Conservation (phyloP, 2,797 vertebrate species). For the Xenopus petersii region DNA sequence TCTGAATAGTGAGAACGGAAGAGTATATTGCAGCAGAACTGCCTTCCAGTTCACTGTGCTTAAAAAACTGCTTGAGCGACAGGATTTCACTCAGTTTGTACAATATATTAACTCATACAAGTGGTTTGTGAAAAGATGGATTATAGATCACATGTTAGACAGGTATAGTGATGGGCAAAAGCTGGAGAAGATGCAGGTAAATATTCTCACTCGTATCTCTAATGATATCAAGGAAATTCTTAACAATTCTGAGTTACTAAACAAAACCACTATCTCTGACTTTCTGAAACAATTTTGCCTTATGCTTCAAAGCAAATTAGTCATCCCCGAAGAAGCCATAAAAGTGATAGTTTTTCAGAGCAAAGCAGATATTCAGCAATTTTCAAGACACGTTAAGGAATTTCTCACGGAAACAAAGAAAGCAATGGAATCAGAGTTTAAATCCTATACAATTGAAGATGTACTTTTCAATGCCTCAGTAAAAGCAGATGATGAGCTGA, state of each 20-base stretch:
- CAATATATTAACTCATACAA: constrained; percentile 51
- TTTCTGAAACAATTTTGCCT: constrained; percentile 61
- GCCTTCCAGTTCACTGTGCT: constrained; percentile 52
- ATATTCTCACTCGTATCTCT: constrained; percentile 31
- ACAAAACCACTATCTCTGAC: constrained; percentile 45
- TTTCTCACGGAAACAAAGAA: constrained; percentile 32
- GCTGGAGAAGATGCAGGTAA: constrained; percentile 48
- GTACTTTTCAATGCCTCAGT: neutral
- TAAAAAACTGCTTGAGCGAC: constrained; percentile 51
- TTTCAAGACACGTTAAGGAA: constrained; percentile 59
- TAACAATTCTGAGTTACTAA: neutral
- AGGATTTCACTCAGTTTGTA: constrained; percentile 33
- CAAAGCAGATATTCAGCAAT: constrained; percentile 57
- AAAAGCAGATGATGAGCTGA: constrained; percentile 16
- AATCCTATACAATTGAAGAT: constrained; percentile 9
- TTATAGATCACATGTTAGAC: constrained; percentile 32
- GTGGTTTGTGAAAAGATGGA: constrained; percentile 57
- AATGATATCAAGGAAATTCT: constrained; percentile 42
- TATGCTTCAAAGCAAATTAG: constrained; percentile 60
- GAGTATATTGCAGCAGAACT: constrained; percentile 50
- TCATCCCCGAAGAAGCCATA: constrained; percentile 52
- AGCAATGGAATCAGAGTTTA: neutral
- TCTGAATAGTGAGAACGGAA: constrained; percentile 18
- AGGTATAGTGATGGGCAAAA: constrained; percentile 27
- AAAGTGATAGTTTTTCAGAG: constrained; percentile 64